A percentile compares a stretch with the other conserved stretches of the same genome.
Evolutionary conservation across 2,888 invertebrate species (phyloP).

Genomic region (Eupelmus urozonus): DNA sequence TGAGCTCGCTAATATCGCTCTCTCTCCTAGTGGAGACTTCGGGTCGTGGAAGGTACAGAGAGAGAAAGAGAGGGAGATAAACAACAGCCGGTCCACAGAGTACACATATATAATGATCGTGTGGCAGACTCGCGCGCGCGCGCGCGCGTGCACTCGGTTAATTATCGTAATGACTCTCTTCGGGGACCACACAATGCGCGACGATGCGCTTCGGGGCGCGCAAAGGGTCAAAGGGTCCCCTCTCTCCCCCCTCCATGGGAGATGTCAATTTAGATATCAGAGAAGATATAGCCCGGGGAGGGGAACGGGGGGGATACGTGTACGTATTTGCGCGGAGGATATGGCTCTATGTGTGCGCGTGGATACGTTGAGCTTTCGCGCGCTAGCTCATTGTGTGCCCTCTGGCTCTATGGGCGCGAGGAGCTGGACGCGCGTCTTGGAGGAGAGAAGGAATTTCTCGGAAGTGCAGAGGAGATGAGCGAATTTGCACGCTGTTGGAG

Average conservation of each 20-base stretch:
- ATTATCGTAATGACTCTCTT: constrained; percentile 57
- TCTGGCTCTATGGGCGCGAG: background rate
- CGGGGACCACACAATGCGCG: constrained; percentile 54
- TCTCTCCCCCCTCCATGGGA: background rate
- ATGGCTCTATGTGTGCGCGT: background rate
- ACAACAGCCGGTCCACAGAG: background rate
- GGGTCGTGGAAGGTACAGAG: too few species aligned
- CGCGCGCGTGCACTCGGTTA: constrained; percentile 38
- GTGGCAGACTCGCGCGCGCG: too few species aligned
- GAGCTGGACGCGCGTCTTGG: too few species aligned
- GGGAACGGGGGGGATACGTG: background rate
- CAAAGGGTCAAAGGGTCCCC: constrained; percentile 30
- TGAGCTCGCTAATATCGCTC: too few species aligned
- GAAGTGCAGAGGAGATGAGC: background rate
- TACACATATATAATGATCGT: constrained; percentile 30
- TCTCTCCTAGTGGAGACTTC: too few species aligned
- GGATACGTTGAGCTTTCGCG: background rate
- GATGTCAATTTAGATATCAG: constrained; percentile 57
- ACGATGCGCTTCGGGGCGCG: background rate
- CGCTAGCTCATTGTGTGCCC: too few species aligned
- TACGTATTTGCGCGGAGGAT: background rate
- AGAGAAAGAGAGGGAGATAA: constrained; percentile 1
- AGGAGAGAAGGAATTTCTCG: background rate
- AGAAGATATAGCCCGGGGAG: constrained; percentile 13
- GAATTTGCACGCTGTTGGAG: background rate